A percentile compares a stretch with the other conserved stretches of the same genome.
These are phyloP conservation scores for Noctua comes DNA, from an alignment of 2,888 invertebrate genomes.

Conservation along the genomic window DNA sequence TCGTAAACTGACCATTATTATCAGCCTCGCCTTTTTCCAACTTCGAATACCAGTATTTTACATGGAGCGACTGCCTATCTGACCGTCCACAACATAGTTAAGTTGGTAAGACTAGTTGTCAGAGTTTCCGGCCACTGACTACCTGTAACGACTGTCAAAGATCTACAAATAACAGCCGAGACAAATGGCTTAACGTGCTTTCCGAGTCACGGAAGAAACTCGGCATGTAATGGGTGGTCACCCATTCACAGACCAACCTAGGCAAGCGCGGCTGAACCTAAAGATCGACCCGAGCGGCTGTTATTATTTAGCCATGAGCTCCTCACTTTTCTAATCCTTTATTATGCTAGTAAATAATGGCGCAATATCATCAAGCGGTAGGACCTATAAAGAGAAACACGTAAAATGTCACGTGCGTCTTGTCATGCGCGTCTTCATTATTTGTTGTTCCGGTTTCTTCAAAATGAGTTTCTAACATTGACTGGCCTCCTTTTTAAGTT, in stretches of 20 bases:
- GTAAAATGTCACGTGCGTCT: slow-evolving; percentile 18
- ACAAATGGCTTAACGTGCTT: no score
- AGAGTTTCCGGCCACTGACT: no score
- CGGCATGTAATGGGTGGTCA: no score
- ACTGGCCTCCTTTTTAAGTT: not conserved
- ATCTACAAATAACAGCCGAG: no score
- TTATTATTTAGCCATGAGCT: not conserved
- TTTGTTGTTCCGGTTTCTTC: slow-evolving; percentile 9
- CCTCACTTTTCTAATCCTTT: not conserved
- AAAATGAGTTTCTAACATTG: not conserved
- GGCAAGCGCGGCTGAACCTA: no score
- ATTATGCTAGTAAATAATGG: not conserved
- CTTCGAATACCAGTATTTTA: not conserved
- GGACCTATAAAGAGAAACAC: not conserved
- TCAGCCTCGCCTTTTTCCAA: not conserved
- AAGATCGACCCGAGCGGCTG: not conserved
- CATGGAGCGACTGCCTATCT: no score
- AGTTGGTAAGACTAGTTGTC: no score
- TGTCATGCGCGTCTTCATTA: not conserved
- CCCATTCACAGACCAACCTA: no score
- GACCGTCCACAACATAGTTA: no score
- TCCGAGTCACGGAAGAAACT: no score
- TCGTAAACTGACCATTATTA: no score
- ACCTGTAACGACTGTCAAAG: no score
- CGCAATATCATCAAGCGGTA: not conserved